Conservation (phyloP, 2,797 vertebrate genomes). For the Melanotaenia nigrans region DNA sequence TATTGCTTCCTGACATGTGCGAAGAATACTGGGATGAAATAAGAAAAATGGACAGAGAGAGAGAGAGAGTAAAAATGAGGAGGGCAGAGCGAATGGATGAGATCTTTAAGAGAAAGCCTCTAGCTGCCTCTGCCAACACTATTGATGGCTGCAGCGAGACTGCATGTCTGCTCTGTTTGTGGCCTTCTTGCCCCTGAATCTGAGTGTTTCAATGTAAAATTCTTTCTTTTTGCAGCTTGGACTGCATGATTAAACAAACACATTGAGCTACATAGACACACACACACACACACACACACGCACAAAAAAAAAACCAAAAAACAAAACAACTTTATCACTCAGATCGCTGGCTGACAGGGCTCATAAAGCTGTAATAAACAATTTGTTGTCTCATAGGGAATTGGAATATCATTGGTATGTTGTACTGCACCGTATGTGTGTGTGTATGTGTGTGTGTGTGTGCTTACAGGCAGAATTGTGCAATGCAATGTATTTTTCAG, state of each 20-base stretch:
- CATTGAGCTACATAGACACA: constrained; percentile 4
- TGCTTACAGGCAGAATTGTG: constrained; percentile 29
- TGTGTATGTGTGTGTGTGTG: neutral
- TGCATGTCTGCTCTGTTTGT: constrained; percentile 40
- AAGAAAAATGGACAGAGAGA: neutral
- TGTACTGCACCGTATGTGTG: neutral
- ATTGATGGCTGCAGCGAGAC: constrained; percentile 45
- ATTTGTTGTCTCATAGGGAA: constrained; percentile 49
- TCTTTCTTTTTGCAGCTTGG: constrained; percentile 38
- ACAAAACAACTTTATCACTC: constrained; percentile 48
- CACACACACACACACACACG: constrained; percentile 18
- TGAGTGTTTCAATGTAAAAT: constrained; percentile 9
- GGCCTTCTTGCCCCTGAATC: constrained; percentile 32
- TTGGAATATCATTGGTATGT: constrained; percentile 25
- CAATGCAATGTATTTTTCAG: constrained; percentile 36
- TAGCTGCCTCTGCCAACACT: constrained; percentile 20
- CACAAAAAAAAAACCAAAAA: constrained; percentile 17
- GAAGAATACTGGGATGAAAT: constrained; percentile 37
- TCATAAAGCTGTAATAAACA: constrained; percentile 55
- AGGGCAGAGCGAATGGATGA: constrained; percentile 49
- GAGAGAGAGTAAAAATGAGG: constrained; percentile 13
- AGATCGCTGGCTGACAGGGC: constrained; percentile 53
- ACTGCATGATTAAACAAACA: constrained; percentile 54
- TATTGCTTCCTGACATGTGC: constrained; percentile 26
- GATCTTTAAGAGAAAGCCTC: constrained; percentile 48